These are phyloP conservation scores for Semaprochilodus insignis DNA, from an alignment of 2,797 vertebrate species.

Conservation along the genomic window DNA sequence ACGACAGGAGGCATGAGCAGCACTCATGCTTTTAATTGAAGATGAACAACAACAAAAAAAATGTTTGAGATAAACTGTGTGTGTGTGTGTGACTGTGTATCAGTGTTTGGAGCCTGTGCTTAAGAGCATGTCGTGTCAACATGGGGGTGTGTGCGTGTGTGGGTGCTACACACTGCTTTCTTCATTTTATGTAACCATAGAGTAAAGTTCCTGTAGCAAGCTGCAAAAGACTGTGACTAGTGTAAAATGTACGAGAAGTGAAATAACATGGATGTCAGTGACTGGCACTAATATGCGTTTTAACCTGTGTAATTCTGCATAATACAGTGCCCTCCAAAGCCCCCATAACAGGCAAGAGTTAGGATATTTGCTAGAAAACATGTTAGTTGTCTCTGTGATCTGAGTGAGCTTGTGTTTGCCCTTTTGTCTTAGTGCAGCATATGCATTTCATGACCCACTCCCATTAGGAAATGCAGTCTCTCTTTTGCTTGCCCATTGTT, in stretches of 20 bases:
- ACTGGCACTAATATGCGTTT: neutral
- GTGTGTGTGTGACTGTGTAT: conserved; percentile 40
- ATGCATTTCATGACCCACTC: neutral
- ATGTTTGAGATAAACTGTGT: conserved; percentile 55
- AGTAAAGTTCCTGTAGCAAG: neutral
- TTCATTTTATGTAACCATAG: conserved; percentile 19
- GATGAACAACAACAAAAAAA: conserved; percentile 49
- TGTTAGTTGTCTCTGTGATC: neutral
- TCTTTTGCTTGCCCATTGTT: neutral
- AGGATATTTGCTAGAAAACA: neutral
- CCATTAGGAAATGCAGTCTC: neutral
- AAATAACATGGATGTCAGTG: neutral
- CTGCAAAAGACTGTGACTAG: neutral
- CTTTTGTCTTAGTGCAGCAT: neutral
- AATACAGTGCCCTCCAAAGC: neutral
- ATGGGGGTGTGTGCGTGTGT: conserved; percentile 50
- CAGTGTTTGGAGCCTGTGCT: conserved; percentile 21
- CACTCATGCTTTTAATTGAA: conserved; percentile 5
- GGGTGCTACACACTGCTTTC: neutral
- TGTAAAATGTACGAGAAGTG: neutral
- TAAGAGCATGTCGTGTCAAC: neutral
- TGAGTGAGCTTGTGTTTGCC: neutral
- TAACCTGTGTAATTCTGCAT: neutral
- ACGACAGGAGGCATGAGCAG: conserved; percentile 30
- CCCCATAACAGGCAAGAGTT: neutral